Evolutionary conservation across 1,140 invertebrate genomes (phyloP).

Genomic region (Limonius californicus): DNA sequence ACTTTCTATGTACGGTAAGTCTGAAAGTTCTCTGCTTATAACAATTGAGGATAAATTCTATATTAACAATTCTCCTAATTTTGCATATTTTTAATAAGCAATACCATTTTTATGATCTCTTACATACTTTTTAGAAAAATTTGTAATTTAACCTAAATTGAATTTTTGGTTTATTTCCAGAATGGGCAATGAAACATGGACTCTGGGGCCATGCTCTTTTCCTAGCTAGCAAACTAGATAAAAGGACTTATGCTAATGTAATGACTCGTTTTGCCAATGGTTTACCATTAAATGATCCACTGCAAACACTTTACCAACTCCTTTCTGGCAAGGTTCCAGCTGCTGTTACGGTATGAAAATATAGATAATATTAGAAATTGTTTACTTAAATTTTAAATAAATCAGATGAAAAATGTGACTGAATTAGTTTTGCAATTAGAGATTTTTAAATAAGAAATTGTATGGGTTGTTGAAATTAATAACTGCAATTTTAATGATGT

Average conservation of each 20-base stretch:
- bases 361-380: constrained; percentile 25
- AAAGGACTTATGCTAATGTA: constrained; percentile 81
- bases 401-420: not conserved
- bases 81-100: no score
- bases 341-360: constrained; percentile 66
- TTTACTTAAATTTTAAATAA: constrained; percentile 8
- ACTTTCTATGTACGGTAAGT: no score
- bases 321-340: constrained; percentile 83
- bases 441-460: not conserved
- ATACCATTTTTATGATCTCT: no score
- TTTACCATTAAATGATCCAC: constrained; percentile 78
- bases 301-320: constrained; percentile 90
- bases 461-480: not conserved
- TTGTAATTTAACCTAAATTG: no score
- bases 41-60: no score
- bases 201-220: constrained; percentile 94
- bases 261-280: constrained; percentile 87
- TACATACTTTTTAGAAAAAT: no score
- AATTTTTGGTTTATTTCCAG: constrained; percentile 46
- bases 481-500: no score
- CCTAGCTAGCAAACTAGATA: constrained; percentile 84
- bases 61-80: no score
- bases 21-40: no score
- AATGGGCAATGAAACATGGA: constrained; percentile 85
- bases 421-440: not conserved